Percentiles rank a stretch among this genome's conserved stretches.
Evolutionary conservation across 2,888 invertebrate genomes (phyloP).

Genomic region (Meloe dianella): DNA sequence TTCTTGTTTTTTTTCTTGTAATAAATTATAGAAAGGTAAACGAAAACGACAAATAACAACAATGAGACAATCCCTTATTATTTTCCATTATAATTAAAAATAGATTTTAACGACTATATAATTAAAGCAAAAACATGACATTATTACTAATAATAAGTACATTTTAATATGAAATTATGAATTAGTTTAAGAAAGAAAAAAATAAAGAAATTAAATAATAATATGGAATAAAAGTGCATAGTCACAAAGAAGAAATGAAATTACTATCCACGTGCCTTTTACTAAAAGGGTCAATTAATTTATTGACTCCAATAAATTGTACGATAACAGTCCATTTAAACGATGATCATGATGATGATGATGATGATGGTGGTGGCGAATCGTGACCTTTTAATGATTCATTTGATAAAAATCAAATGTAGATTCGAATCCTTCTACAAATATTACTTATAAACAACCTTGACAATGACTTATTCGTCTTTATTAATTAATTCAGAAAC

Average conservation of each 20-base stretch:
- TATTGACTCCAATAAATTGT: slow-evolving; percentile 37
- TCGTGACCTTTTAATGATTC: slow-evolving; percentile 3
- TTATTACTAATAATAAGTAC: too few relatives aligned
- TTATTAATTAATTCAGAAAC: slow-evolving; percentile 12
- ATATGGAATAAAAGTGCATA: slow-evolving; percentile 33
- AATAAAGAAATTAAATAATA: not conserved
- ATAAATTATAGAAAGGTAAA: not conserved
- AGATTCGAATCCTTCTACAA: not conserved
- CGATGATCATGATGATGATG: not conserved
- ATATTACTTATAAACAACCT: slow-evolving; percentile 2
- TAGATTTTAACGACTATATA: not conserved
- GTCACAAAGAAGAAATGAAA: slow-evolving; percentile 23
- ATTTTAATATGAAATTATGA: too few relatives aligned
- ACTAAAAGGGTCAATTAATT: slow-evolving; percentile 34
- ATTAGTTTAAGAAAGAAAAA: too few relatives aligned
- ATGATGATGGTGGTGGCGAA: not conserved
- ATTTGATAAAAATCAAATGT: not conserved
- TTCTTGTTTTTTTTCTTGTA: not conserved
- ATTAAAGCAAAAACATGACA: too few relatives aligned
- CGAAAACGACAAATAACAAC: not conserved
- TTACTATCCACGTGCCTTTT: slow-evolving; percentile 32
- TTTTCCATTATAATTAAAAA: not conserved
- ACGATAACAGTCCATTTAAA: slow-evolving; percentile 22
- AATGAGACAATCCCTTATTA: not conserved
- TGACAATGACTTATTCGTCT: slow-evolving; percentile 17